Percentiles rank a stretch among this genome's conserved stretches.
These are phyloP conservation scores for Resseliella maxima DNA, from an alignment of 2,888 invertebrate species.

Conservation along the genomic window DNA sequence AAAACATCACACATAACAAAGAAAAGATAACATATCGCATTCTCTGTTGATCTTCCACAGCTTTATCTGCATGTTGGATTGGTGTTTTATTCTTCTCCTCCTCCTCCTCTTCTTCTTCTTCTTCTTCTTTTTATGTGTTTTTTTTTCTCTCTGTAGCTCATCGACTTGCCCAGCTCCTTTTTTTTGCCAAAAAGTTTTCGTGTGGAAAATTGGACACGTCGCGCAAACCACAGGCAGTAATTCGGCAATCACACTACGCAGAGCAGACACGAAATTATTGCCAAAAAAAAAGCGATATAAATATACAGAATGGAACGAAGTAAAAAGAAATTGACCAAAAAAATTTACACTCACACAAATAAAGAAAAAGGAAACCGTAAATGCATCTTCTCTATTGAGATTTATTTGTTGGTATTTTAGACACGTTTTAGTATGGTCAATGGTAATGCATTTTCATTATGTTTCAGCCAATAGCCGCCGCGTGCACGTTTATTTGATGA, in stretches of 20 bases:
- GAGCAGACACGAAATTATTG: not conserved
- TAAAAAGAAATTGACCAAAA: not conserved
- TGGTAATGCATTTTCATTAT: not conserved
- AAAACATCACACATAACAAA: slow-evolving; percentile 9
- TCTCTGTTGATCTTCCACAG: not conserved
- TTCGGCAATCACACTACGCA: not conserved
- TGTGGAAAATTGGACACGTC: not conserved
- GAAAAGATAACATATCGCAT: not conserved
- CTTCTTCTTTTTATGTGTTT: not conserved
- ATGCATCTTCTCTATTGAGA: not conserved
- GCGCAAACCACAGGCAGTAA: not conserved
- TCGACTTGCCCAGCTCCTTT: not conserved
- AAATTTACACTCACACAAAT: not conserved
- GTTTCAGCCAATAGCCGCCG: not conserved
- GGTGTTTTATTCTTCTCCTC: not conserved
- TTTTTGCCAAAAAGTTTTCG: not conserved
- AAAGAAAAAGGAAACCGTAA: not conserved
- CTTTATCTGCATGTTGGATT: not conserved
- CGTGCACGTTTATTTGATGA: too few species aligned
- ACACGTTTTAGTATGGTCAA: not conserved
- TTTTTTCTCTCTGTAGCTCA: not conserved
- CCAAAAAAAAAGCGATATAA: not conserved
- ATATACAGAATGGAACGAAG: not conserved
- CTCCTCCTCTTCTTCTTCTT: not conserved
- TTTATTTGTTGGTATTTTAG: not conserved